Conservation (phyloP, 1,140 invertebrate genomes). For the Lysiphlebus fabarum region DNA sequence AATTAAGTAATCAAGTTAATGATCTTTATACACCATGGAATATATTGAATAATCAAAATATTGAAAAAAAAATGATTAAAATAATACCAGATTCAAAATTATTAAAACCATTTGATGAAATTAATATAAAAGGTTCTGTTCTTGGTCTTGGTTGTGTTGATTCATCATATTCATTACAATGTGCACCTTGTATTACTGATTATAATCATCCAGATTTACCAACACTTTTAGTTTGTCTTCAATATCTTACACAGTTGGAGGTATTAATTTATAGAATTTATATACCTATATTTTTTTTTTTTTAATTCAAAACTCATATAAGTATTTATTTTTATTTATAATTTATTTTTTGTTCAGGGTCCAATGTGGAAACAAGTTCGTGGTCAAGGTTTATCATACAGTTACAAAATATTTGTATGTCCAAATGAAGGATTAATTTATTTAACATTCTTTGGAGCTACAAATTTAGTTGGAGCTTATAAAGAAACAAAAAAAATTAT, state of each 20-base stretch:
- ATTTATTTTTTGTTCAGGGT: conserved; percentile 59
- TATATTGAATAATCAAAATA: conserved; percentile 34
- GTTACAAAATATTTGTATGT: conserved; percentile 63
- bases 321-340: background rate
- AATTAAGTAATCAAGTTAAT: conserved; percentile 51
- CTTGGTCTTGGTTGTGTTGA: conserved; percentile 82
- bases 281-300: conserved; percentile 12
- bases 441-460: conserved; percentile 70
- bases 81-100: conserved; percentile 56
- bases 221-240: conserved; percentile 72
- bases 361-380: conserved; percentile 84
- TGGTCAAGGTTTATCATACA: conserved; percentile 81
- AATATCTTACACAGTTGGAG: conserved; percentile 84
- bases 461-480: conserved; percentile 74
- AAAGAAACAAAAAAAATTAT: conserved; percentile 72
- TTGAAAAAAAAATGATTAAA: conserved; percentile 50
- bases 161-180: conserved; percentile 71
- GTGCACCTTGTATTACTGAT: conserved; percentile 63
- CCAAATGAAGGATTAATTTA: conserved; percentile 70
- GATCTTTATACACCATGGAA: conserved; percentile 59
- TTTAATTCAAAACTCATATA: background rate
- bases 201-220: conserved; percentile 67
- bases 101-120: conserved; percentile 39
- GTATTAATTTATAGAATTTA: conserved; percentile 45
- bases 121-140: conserved; percentile 57